A percentile compares a stretch with the other conserved stretches of the same genome.
These are phyloP conservation scores for Thinocorus orbignyianus DNA, from an alignment of 2,113 vertebrate genomes.

Conservation along the genomic window DNA sequence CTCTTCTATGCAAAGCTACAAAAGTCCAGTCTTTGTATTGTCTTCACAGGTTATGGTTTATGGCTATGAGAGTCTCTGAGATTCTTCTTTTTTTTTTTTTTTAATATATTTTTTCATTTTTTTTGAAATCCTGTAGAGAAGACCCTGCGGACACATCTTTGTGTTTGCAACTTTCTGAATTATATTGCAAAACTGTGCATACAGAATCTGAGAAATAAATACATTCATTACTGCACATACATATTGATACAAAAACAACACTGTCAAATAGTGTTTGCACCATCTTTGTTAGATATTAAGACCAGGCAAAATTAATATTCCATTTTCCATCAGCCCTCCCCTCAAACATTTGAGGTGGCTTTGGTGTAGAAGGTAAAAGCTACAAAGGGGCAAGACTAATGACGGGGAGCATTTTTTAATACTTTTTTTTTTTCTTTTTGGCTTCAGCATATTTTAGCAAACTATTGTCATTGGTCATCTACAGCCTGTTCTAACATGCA, in stretches of 20 bases:
- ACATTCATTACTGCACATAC: constrained; percentile 99
- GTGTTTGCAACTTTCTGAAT: constrained; percentile 73
- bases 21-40: constrained; percentile 77
- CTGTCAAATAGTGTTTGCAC: constrained; percentile 97
- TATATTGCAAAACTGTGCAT: constrained; percentile 84
- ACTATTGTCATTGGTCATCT: constrained; percentile 30
- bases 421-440: background rate
- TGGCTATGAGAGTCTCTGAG: constrained; percentile 89
- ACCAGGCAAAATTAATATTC: constrained; percentile 82
- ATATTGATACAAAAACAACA: constrained; percentile 96
- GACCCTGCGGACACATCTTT: constrained; percentile 72
- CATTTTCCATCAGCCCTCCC: constrained; percentile 69
- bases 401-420: background rate
- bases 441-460: constrained; percentile 43
- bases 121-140: constrained; percentile 80
- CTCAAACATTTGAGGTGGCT: constrained; percentile 47
- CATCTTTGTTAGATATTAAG: constrained; percentile 88
- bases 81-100: constrained; percentile 73
- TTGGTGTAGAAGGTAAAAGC: constrained; percentile 60
- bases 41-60: constrained; percentile 92
- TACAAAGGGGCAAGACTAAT: constrained; percentile 33
- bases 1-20: constrained; percentile 71
- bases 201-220: constrained; percentile 95
- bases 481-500: constrained; percentile 31
- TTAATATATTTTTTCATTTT: constrained; percentile 66